Evolutionary conservation across 2,888 invertebrate genomes (phyloP).

Genomic region (Lymantria dispar): DNA sequence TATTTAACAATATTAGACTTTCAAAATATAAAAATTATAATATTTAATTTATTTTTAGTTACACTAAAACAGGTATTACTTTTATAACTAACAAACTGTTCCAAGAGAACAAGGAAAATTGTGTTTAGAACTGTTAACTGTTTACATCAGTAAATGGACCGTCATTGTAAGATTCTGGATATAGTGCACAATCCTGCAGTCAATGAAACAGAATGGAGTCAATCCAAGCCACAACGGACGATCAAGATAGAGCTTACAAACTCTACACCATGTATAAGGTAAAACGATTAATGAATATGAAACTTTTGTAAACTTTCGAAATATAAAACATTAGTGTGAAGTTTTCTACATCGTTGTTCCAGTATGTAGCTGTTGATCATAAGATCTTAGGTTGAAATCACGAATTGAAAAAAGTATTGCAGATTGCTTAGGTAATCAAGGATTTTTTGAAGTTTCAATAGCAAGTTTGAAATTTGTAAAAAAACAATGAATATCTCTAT

Average conservation of each 20-base stretch:
- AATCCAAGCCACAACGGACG: slow-evolving; percentile 55
- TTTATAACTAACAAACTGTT: no score
- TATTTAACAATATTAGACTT: not conserved
- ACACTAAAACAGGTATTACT: no score
- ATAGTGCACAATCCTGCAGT: slow-evolving; percentile 39
- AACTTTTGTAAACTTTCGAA: no score
- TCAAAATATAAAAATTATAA: not conserved
- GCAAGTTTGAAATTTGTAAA: no score
- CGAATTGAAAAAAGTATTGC: no score
- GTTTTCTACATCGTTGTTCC: no score
- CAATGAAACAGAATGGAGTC: slow-evolving; percentile 65
- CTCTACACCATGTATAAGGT: slow-evolving; percentile 75
- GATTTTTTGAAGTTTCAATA: no score
- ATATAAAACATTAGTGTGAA: no score
- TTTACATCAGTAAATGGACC: slow-evolving; percentile 58
- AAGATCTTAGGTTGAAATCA: no score
- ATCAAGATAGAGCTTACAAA: slow-evolving; percentile 69
- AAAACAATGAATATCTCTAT: no score
- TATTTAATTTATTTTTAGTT: not conserved
- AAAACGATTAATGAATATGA: slow-evolving; percentile 18
- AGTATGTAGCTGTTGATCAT: no score
- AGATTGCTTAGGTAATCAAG: no score
- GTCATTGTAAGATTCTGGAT: slow-evolving; percentile 36
- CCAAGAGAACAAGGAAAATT: slow-evolving; percentile 5
- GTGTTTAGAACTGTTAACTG: slow-evolving; percentile 20